Conservation (phyloP, 2,113 vertebrate genomes). For the Notiomystis cincta region DNA sequence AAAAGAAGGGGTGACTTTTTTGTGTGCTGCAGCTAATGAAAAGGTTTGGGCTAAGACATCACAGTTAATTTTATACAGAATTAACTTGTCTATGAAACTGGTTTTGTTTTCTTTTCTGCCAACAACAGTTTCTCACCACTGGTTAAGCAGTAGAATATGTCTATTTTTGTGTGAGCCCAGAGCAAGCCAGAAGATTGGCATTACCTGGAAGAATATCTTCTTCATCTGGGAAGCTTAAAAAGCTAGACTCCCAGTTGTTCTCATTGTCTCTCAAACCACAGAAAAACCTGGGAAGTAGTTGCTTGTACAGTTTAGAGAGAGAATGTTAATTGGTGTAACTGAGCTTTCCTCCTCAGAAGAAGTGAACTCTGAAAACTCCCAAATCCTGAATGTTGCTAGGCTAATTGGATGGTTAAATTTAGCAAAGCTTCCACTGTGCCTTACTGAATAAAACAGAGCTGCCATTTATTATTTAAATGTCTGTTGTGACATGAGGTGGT, state of each 20-base stretch:
- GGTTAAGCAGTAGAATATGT: background rate
- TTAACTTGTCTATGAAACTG: conserved; percentile 38
- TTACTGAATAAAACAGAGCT: background rate
- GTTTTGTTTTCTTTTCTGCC: conserved; percentile 38
- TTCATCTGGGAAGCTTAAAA: background rate
- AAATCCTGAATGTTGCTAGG: background rate
- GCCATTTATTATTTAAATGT: conserved; percentile 25
- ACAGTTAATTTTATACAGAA: conserved; percentile 20
- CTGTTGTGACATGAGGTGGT: background rate
- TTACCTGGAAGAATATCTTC: background rate
- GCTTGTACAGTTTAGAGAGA: background rate
- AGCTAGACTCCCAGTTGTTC: background rate
- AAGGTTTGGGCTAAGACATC: background rate
- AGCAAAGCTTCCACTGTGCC: background rate
- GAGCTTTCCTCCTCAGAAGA: background rate
- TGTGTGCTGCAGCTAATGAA: conserved; percentile 17
- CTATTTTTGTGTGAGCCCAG: background rate
- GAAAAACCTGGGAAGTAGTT: background rate
- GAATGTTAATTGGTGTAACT: background rate
- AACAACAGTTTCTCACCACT: background rate
- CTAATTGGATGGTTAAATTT: conserved; percentile 56
- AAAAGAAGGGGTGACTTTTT: background rate
- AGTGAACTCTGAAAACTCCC: conserved; percentile 20
- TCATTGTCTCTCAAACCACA: background rate
- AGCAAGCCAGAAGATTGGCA: background rate